These are phyloP conservation scores for Meiosimyza platycephala DNA, from an alignment of 2,888 invertebrate species.

Conservation along the genomic window DNA sequence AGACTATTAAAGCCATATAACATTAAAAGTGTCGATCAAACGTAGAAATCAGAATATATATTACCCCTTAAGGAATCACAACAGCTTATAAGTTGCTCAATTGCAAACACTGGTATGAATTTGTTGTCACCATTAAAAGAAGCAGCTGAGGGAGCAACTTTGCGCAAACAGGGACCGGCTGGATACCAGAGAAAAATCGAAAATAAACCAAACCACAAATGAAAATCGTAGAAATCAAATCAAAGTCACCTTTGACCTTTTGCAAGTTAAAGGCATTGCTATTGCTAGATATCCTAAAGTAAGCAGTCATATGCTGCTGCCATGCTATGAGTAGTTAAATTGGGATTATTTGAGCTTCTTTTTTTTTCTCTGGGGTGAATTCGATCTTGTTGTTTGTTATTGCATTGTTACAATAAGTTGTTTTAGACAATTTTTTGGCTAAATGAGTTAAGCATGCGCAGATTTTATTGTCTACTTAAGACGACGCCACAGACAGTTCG, in stretches of 20 bases:
- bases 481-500: not conserved
- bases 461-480: constrained; percentile 5
- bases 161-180: not conserved
- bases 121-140: constrained; percentile 25
- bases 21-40: too few relatives aligned
- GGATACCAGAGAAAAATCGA: too few relatives aligned
- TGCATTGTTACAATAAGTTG: constrained; percentile 4
- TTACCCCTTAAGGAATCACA: too few relatives aligned
- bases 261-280: too few relatives aligned
- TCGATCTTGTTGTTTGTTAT: constrained; percentile 27
- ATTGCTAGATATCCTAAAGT: not conserved
- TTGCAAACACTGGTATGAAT: constrained; percentile 5
- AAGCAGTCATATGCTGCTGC: not conserved
- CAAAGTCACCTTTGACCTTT: constrained; percentile 28
- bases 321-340: not conserved
- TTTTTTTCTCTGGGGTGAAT: not conserved
- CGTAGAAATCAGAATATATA: too few relatives aligned
- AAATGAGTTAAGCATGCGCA: constrained; percentile 29
- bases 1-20: too few relatives aligned
- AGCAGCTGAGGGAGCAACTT: constrained; percentile 2
- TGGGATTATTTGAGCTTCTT: constrained; percentile 1
- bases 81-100: too few relatives aligned
- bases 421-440: constrained; percentile 9
- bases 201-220: constrained; percentile 1
- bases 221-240: constrained; percentile 33